These are phyloP conservation scores for Cyrtorhinus lividipennis DNA, from an alignment of 1,140 invertebrate species.

Conservation along the genomic window DNA sequence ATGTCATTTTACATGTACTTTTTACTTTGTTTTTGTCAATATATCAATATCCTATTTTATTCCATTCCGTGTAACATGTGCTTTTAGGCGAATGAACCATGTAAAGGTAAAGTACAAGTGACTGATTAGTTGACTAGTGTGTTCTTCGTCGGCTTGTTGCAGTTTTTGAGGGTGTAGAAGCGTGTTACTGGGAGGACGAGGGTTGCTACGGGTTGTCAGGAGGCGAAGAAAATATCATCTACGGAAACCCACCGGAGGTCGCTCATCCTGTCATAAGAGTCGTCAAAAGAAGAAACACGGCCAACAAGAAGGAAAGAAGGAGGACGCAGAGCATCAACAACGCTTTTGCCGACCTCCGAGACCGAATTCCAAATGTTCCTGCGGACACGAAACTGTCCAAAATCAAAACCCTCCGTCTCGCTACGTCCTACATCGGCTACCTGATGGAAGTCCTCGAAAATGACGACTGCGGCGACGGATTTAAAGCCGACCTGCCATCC, in stretches of 20 bases:
- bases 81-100: no score
- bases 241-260: background rate
- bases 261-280: constrained; percentile 38
- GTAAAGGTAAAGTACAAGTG: no score
- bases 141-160: no score
- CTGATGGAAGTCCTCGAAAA: constrained; percentile 65
- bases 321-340: constrained; percentile 89
- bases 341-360: constrained; percentile 78
- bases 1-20: no score
- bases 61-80: no score
- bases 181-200: background rate
- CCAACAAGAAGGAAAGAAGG: constrained; percentile 91
- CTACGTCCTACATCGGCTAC: constrained; percentile 83
- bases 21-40: no score
- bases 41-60: no score
- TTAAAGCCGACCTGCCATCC: constrained; percentile 52
- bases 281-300: constrained; percentile 57
- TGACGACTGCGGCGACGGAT: constrained; percentile 54
- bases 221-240: background rate
- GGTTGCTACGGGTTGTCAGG: background rate
- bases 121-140: no score
- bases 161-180: background rate
- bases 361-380: constrained; percentile 47
- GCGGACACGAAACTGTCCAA: constrained; percentile 73
- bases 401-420: constrained; percentile 80